Evolutionary conservation across 1,140 invertebrate genomes (phyloP), one percentile per base, ranked within the genome.

Genomic region (Cyphomyrmex costatus): DNA sequence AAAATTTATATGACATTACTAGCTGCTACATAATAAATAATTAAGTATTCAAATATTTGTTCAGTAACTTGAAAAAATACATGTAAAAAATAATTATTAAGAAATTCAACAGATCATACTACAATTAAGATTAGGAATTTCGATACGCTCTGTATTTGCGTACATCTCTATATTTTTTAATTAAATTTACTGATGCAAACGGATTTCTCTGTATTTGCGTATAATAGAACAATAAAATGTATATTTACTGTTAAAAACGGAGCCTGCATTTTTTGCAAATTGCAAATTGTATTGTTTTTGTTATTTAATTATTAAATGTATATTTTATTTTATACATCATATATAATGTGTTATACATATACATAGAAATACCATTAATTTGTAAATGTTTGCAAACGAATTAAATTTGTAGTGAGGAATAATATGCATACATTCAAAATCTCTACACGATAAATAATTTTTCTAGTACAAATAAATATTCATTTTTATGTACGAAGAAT

Each of bases 401-500:
- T 49, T 49, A 51, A 58, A 78, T 68, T 73, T 78, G 30, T 51
- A 66, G 6, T 33, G 3, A 19, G 16, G 10, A 36, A 7, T n/a
- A 42, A 33, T 12, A 6, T 27, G 30, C 5, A 19, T 60, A 24
- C 42, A n/a, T 53, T 68, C 1, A 53, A 61, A 33, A 5, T 12
- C 16, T 21, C 8, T 46, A 30, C 33, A 36, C 16, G 42, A 49
- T n/a, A 51, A 58, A 68, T 36, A 60, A 60, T 33, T 46, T n/a
- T 27, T 42, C 58, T 60, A 19, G 27, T 19, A 21, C 24, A 46
- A 76, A 65, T 68, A 86, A 80, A 86, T 73, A 73, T 51, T 30
- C 24, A 82, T 12, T 21, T 14, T 16, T 42, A 42, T 21, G 46
- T n/a, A 16, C 63, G 21, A 70, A 66, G 80, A 80, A 71, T 74